Conservation (phyloP, 2,888 invertebrate species). For the Petrolisthes manimaculis region DNA sequence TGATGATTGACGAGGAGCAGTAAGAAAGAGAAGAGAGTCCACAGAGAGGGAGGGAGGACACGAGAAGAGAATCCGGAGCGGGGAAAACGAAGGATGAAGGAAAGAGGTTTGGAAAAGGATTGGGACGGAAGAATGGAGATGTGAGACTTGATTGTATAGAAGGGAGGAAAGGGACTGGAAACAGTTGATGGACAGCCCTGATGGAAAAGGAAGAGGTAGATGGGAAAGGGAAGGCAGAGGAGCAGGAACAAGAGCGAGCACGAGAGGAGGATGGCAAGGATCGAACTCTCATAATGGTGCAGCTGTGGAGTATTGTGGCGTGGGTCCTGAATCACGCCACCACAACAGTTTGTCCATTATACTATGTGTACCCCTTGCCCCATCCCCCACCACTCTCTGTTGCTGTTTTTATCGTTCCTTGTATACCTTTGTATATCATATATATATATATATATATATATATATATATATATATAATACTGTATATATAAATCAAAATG, state of each 20-base stretch:
- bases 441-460: too few species aligned
- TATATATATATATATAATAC: too few species aligned
- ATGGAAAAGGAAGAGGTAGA: background rate
- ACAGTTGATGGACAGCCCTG: background rate
- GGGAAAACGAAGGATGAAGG: constrained; percentile 13
- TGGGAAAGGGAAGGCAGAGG: background rate
- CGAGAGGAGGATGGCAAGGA: background rate
- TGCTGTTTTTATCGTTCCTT: too few species aligned
- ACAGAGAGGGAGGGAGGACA: background rate
- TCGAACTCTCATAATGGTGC: background rate
- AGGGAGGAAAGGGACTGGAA: background rate
- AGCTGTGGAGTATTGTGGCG: too few species aligned
- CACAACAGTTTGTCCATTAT: too few species aligned
- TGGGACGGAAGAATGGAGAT: background rate
- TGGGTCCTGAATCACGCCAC: too few species aligned
- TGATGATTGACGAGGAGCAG: background rate
- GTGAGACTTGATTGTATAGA: background rate
- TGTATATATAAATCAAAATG: too few species aligned
- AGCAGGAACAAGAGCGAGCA: background rate
- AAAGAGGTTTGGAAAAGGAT: constrained; percentile 11
- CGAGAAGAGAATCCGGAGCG: constrained; percentile 2
- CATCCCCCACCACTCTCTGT: too few species aligned
- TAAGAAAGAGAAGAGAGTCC: background rate
- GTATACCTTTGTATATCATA: too few species aligned
- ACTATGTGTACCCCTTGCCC: too few species aligned